These are phyloP conservation scores for Nymphalis urticae DNA, from an alignment of 2,888 invertebrate species.

Conservation along the genomic window DNA sequence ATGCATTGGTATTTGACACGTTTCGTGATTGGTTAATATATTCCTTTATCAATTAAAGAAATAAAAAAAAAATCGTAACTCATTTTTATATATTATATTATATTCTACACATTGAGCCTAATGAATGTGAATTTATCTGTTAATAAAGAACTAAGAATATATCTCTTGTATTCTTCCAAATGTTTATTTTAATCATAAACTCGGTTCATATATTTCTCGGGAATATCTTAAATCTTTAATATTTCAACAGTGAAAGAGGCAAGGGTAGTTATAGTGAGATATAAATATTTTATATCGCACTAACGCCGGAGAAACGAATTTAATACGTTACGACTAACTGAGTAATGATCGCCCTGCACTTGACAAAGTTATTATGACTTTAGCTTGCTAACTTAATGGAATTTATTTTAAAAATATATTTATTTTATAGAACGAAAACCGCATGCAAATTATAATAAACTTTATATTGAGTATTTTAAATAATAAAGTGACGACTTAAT, in stretches of 20 bases:
- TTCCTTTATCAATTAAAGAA: too few relatives aligned
- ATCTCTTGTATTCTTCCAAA: too few relatives aligned
- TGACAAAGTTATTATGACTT: slow-evolving; percentile 40
- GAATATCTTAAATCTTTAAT: slow-evolving; percentile 1
- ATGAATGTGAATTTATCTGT: too few relatives aligned
- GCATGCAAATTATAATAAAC: neutral
- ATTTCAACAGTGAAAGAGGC: neutral
- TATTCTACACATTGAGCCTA: too few relatives aligned
- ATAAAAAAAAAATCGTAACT: too few relatives aligned
- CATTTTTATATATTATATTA: too few relatives aligned
- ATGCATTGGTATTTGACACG: too few relatives aligned
- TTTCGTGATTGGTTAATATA: too few relatives aligned
- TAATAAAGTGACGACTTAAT: too few relatives aligned
- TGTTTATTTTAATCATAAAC: neutral
- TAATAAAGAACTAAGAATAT: too few relatives aligned
- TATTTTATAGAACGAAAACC: neutral
- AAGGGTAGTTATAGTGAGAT: neutral
- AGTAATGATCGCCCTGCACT: slow-evolving; percentile 35
- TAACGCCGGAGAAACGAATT: slow-evolving; percentile 13
- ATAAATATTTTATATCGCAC: slow-evolving; percentile 11
- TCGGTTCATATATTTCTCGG: neutral
- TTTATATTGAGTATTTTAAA: neutral
- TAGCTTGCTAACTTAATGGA: slow-evolving; percentile 30
- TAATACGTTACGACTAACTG: slow-evolving; percentile 25
- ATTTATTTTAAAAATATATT: slow-evolving; percentile 1